Conservation (phyloP, 2,888 invertebrate genomes). For the Drosophila prolongata region DNA sequence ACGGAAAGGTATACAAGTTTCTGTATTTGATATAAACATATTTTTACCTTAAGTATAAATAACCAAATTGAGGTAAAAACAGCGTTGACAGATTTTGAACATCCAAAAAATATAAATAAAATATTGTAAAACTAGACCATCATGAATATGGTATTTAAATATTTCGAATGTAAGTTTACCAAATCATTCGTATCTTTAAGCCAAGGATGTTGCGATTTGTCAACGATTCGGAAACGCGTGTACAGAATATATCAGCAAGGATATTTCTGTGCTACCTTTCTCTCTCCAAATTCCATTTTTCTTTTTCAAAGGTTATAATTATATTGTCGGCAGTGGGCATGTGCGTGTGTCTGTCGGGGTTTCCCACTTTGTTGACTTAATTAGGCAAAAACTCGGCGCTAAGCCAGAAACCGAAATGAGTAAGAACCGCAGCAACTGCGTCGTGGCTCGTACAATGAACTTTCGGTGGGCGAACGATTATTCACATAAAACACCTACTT, state of each 20-base stretch:
- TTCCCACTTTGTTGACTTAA: conserved; percentile 66
- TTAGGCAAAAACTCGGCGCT: conserved; percentile 70
- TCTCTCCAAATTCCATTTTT: background rate
- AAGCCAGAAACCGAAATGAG: conserved; percentile 57
- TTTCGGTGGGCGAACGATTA: conserved; percentile 14
- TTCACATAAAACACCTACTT: conserved; percentile 5
- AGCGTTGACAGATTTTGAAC: too few species aligned
- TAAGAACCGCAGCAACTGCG: conserved; percentile 52
- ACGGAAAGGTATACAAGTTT: too few species aligned
- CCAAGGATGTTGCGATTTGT: background rate
- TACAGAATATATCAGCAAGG: background rate
- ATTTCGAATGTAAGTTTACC: too few species aligned
- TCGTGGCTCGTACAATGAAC: conserved; percentile 30
- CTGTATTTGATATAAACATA: too few species aligned
- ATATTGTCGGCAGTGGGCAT: background rate
- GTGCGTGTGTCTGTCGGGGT: conserved; percentile 34
- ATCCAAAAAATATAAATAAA: too few species aligned
- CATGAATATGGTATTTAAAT: too few species aligned
- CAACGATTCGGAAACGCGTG: background rate
- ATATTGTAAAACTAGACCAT: too few species aligned
- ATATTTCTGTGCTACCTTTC: background rate
- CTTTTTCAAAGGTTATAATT: background rate
- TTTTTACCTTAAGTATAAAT: too few species aligned
- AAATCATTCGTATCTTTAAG: too few species aligned
- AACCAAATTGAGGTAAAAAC: too few species aligned